A percentile compares a stretch with the other conserved stretches of the same genome.
Evolutionary conservation across 2,113 vertebrate species (phyloP).

Genomic region (Bungarus multicinctus): DNA sequence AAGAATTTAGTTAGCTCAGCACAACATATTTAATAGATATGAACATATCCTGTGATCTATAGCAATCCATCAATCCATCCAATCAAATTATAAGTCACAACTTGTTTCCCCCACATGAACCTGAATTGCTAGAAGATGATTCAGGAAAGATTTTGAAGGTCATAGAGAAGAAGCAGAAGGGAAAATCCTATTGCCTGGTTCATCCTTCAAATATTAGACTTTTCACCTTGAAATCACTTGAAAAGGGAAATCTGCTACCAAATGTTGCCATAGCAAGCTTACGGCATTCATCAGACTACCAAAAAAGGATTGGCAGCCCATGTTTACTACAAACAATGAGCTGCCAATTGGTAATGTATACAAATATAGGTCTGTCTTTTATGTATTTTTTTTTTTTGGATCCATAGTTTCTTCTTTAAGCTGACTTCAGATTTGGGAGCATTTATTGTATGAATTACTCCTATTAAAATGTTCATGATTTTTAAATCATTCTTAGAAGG

Average conservation of each 20-base stretch:
- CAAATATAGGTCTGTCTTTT: background rate
- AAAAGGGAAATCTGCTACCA: background rate
- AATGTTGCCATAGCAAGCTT: background rate
- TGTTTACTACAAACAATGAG: background rate
- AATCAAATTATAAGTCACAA: background rate
- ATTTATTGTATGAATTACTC: background rate
- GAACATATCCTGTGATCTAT: background rate
- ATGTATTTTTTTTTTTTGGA: background rate
- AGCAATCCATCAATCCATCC: background rate
- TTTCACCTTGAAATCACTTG: background rate
- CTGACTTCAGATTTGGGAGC: background rate
- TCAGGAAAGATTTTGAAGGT: no score
- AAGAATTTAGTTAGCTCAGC: background rate
- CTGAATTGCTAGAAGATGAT: background rate
- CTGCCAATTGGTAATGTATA: background rate
- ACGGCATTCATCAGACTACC: background rate
- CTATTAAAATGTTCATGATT: background rate
- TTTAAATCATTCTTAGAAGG: conserved; percentile 1
- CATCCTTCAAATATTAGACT: background rate
- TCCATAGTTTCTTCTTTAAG: background rate
- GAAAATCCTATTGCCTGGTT: background rate
- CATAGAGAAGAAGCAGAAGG: background rate
- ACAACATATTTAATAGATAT: background rate
- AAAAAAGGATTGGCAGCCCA: background rate
- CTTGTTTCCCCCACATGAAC: background rate